Percentiles rank a stretch among this genome's conserved stretches.
These are phyloP conservation scores for Charina bottae DNA, from an alignment of 2,113 vertebrate genomes.

Conservation along the genomic window DNA sequence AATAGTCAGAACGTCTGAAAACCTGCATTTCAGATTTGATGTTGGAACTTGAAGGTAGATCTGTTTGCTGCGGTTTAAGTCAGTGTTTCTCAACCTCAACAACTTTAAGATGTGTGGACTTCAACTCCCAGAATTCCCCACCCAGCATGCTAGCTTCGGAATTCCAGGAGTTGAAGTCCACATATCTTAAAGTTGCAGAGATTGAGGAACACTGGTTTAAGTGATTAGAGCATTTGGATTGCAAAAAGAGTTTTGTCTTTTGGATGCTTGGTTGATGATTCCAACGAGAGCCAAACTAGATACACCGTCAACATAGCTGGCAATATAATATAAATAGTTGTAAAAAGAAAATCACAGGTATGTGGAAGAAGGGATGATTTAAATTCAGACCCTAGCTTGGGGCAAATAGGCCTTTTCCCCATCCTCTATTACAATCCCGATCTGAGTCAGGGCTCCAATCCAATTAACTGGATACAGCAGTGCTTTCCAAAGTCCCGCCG, in stretches of 20 bases:
- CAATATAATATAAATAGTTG: background rate
- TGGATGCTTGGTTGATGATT: background rate
- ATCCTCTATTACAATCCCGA: background rate
- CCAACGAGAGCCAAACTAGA: background rate
- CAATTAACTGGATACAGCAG: no score
- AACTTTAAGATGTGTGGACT: background rate
- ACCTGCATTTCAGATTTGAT: background rate
- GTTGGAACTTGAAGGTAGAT: background rate
- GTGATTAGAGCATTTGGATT: background rate
- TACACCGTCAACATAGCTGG: background rate
- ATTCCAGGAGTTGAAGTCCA: background rate
- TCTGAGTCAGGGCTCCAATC: background rate
- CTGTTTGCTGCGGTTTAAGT: background rate
- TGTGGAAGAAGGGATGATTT: background rate
- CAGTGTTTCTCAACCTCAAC: background rate
- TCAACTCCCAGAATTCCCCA: background rate
- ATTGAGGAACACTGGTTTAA: background rate
- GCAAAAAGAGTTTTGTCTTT: background rate
- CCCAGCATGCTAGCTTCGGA: background rate
- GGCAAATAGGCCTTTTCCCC: background rate
- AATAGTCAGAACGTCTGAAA: background rate
- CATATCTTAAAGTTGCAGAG: background rate
- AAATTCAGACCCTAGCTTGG: background rate
- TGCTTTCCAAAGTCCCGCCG: no score
- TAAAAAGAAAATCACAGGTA: background rate